Conservation (phyloP, 2,113 vertebrate genomes). For the Anas platyrhynchos region DNA sequence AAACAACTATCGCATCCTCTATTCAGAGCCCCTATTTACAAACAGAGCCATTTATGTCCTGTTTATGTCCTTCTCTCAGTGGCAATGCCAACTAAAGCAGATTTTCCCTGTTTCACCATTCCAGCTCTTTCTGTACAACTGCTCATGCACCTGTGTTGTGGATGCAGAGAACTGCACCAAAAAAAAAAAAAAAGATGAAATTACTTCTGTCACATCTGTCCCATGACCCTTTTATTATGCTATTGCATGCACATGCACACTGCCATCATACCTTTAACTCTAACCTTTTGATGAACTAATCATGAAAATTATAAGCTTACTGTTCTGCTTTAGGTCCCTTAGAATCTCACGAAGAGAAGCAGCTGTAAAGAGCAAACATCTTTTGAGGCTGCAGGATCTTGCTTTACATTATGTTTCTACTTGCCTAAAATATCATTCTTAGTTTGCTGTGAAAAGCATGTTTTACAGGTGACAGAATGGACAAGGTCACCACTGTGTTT, state of each 20-base stretch:
- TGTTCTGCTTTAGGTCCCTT: not conserved
- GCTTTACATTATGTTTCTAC: not conserved
- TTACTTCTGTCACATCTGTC: not conserved
- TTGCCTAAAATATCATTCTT: not conserved
- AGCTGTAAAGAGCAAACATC: rapidly evolving
- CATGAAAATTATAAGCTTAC: not conserved
- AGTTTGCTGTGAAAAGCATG: not conserved
- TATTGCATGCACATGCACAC: not conserved
- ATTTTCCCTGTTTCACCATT: not conserved
- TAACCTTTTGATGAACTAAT: not conserved
- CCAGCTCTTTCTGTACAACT: not conserved
- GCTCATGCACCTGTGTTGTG: not conserved
- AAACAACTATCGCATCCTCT: not conserved
- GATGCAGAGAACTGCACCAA: not conserved
- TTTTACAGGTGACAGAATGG: not conserved
- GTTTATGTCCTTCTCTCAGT: not conserved
- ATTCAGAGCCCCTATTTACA: not conserved
- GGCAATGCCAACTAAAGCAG: not conserved
- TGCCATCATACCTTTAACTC: rapidly evolving
- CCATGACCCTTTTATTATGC: not conserved
- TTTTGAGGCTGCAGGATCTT: not conserved
- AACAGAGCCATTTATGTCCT: not conserved
- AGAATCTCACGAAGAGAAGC: not conserved
- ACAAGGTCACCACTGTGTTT: not conserved
- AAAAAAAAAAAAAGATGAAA: rapidly evolving